A percentile compares a stretch with the other conserved stretches of the same genome.
phyloP scores from a whole-genome alignment of 2,888 invertebrate species.

The Prosopocoilus inquinatus region DNA sequence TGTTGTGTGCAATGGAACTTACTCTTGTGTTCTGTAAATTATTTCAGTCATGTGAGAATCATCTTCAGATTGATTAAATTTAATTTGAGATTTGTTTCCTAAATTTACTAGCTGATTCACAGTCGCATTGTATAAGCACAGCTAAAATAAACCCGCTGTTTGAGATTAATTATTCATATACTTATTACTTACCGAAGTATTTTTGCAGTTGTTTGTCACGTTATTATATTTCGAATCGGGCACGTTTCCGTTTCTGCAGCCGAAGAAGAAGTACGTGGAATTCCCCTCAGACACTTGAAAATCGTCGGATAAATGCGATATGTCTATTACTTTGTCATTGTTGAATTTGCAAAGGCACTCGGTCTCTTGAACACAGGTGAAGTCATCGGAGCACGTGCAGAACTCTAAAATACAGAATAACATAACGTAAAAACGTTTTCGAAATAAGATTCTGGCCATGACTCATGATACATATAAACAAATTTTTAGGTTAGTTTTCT shows the following conservation, averaged over 20 bases:
- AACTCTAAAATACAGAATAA: constrained; percentile 6
- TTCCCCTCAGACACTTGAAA: constrained; percentile 23
- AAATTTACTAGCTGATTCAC: constrained; percentile 23
- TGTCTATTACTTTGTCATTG: constrained; percentile 40
- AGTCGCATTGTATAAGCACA: constrained; percentile 26
- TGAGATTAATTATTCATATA: constrained; percentile 6
- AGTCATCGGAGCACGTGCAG: constrained; percentile 11
- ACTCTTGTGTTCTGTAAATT: constrained; percentile 7
- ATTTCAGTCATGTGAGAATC: constrained; percentile 13
- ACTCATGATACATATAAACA: constrained; percentile 17
- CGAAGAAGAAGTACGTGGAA: constrained; percentile 44
- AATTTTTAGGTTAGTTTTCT: constrained; percentile 21
- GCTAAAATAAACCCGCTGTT: constrained; percentile 25
- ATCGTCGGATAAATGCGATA: constrained; percentile 33
- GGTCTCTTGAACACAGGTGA: constrained; percentile 23
- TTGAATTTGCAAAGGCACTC: constrained; percentile 42
- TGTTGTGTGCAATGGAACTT: no score
- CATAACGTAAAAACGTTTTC: constrained; percentile 8
- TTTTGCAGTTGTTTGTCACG: constrained; percentile 17
- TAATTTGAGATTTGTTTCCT: constrained; percentile 27
- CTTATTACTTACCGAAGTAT: constrained; percentile 25
- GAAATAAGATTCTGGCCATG: constrained; percentile 18
- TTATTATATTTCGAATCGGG: constrained; percentile 8
- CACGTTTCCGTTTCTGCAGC: constrained; percentile 40
- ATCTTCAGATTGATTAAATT: constrained; percentile 21